phyloP scores from a whole-genome alignment of 2,113 vertebrate species.

The Hydrolagus affinis region DNA sequence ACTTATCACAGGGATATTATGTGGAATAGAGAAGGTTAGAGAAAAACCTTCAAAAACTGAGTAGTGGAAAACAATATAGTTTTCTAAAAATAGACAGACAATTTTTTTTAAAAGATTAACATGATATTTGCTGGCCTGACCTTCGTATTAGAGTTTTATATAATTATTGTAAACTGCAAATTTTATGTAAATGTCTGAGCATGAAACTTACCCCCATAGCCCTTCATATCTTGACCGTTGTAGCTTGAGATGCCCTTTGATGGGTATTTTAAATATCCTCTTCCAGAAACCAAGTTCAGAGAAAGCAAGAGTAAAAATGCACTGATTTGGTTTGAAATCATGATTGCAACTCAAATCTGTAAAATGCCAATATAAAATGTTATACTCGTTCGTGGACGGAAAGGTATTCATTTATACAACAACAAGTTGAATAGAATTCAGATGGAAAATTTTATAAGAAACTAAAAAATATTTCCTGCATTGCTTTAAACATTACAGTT shows the following conservation, averaged over 20 bases:
- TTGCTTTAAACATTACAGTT: neutral
- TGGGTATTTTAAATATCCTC: neutral
- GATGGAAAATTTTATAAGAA: neutral
- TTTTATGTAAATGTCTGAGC: neutral
- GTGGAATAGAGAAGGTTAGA: neutral
- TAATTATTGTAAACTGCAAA: neutral
- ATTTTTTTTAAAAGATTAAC: neutral
- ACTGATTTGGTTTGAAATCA: conserved; percentile 27
- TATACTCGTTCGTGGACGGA: neutral
- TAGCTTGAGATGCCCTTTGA: neutral
- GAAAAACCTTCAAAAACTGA: neutral
- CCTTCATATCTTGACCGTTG: neutral
- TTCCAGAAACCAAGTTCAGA: conserved; percentile 7
- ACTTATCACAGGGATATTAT: neutral
- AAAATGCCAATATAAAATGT: neutral
- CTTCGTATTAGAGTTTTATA: neutral
- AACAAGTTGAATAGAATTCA: neutral
- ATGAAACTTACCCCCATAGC: conserved; percentile 3
- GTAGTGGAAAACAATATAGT: neutral
- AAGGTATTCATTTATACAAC: neutral
- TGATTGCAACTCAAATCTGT: conserved; percentile 22
- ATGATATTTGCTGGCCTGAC: neutral
- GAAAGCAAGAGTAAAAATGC: neutral
- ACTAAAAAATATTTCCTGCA: neutral
- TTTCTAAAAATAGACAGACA: too few species aligned